These are phyloP conservation scores for Zaprionus davidi DNA, from an alignment of 1,140 invertebrate genomes.

Conservation along the genomic window DNA sequence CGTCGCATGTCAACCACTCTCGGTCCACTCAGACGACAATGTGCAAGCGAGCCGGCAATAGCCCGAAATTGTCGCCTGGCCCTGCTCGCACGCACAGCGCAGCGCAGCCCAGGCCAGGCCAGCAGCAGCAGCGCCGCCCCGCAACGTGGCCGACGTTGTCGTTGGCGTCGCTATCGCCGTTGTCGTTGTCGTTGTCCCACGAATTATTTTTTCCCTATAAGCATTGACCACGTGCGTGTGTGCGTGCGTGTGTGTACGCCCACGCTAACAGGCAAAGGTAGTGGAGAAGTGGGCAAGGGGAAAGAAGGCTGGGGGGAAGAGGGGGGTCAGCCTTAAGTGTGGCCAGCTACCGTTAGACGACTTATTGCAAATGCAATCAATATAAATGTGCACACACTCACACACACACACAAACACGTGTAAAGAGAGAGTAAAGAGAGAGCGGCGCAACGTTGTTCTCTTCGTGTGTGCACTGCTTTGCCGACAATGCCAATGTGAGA, in stretches of 20 bases:
- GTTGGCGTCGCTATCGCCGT: conserved; percentile 2
- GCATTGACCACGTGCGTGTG: conserved; percentile 22
- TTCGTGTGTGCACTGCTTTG: conserved; percentile 64
- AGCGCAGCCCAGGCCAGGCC: neutral
- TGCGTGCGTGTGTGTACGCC: conserved; percentile 24
- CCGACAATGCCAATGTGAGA: conserved; percentile 45
- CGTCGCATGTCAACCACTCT: conserved; percentile 75
- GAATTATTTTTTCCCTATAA: conserved; percentile 41
- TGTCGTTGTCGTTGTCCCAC: conserved; percentile 40
- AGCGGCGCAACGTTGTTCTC: conserved; percentile 17
- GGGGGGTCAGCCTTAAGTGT: neutral
- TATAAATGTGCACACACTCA: conserved; percentile 1
- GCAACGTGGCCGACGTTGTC: neutral
- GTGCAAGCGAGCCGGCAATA: conserved; percentile 57
- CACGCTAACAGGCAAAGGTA: neutral
- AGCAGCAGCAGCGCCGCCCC: neutral
- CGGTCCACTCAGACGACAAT: conserved; percentile 75
- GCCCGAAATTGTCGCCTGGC: conserved; percentile 33
- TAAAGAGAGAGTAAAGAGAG: conserved; percentile 32
- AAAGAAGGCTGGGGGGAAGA: neutral
- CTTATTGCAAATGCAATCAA: conserved; percentile 37
- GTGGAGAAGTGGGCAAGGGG: no score
- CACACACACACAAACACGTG: neutral
- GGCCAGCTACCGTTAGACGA: conserved; percentile 22
- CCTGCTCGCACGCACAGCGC: conserved; percentile 32